Percentiles rank a stretch among this genome's conserved stretches.
phyloP scores from a whole-genome alignment of 2,797 vertebrate genomes.

The Mus minutoides region DNA sequence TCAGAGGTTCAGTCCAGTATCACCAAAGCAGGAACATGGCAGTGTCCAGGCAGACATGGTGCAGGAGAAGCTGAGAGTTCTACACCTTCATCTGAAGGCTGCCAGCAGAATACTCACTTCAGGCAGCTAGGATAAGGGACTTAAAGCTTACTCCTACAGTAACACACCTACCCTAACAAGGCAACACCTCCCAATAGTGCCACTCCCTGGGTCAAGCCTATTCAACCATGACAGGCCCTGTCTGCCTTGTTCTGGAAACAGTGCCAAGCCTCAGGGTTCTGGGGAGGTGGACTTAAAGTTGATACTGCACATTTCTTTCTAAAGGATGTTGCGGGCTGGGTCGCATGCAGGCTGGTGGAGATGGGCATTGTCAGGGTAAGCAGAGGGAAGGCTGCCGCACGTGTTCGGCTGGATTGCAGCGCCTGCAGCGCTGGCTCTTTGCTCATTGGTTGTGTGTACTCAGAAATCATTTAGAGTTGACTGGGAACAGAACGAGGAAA shows the following conservation, averaged over 20 bases:
- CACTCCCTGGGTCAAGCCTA: no score
- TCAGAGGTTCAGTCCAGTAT: no score
- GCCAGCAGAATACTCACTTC: no score
- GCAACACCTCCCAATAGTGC: no score
- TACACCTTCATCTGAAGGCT: no score
- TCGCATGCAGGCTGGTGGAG: not conserved
- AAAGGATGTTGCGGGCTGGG: not conserved
- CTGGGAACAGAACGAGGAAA: not conserved
- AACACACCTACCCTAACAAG: no score
- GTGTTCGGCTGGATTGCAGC: not conserved
- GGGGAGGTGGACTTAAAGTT: not conserved
- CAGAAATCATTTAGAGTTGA: conserved; percentile 29
- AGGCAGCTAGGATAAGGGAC: no score
- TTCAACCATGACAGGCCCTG: not conserved
- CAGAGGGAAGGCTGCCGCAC: not conserved
- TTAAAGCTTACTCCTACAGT: no score
- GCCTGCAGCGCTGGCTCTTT: not conserved
- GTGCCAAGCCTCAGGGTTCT: not conserved
- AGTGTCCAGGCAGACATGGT: no score
- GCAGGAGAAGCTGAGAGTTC: no score
- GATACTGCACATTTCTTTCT: not conserved
- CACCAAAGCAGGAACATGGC: no score
- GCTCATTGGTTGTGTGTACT: not conserved
- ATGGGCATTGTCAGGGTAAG: not conserved
- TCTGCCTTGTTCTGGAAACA: not conserved